These are phyloP conservation scores for Meteorus sp. DNA, from an alignment of 1,140 invertebrate species.

Conservation along the genomic window DNA sequence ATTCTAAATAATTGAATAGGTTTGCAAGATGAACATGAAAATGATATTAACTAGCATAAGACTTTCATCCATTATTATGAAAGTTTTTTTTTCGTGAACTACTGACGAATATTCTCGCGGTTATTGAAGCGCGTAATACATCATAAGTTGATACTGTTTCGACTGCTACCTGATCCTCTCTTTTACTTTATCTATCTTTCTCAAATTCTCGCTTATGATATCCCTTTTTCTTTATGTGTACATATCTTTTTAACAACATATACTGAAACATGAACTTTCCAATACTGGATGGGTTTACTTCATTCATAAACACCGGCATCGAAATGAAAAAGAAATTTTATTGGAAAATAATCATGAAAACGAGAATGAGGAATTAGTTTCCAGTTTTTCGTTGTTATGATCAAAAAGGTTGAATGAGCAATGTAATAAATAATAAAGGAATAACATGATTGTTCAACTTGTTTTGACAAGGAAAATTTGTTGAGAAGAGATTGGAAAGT, in stretches of 20 bases:
- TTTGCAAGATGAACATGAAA: too few relatives aligned
- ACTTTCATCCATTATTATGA: conserved; percentile 6
- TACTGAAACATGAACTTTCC: conserved; percentile 13
- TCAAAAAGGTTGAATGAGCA: too few relatives aligned
- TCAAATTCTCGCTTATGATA: too few relatives aligned
- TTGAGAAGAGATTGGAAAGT: too few relatives aligned
- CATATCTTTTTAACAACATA: conserved; percentile 16
- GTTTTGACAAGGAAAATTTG: too few relatives aligned
- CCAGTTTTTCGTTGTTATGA: too few relatives aligned
- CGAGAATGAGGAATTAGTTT: too few relatives aligned
- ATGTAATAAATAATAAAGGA: too few relatives aligned
- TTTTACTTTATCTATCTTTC: conserved; percentile 17
- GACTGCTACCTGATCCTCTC: conserved; percentile 20
- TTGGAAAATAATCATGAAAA: not conserved
- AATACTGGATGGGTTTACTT: conserved; percentile 2
- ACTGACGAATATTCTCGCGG: not conserved
- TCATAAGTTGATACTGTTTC: conserved; percentile 24
- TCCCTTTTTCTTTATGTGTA: conserved; percentile 10
- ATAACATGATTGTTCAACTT: too few relatives aligned
- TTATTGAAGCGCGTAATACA: conserved; percentile 19
- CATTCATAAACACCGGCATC: conserved; percentile 17
- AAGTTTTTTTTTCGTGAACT: not conserved
- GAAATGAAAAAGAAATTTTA: not conserved
- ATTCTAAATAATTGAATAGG: too few relatives aligned
- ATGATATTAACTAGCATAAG: not conserved